Percentiles rank a stretch among this genome's conserved stretches.
phyloP scores from a whole-genome alignment of 2,888 invertebrate genomes.

The Sinhomidia bicolor region DNA sequence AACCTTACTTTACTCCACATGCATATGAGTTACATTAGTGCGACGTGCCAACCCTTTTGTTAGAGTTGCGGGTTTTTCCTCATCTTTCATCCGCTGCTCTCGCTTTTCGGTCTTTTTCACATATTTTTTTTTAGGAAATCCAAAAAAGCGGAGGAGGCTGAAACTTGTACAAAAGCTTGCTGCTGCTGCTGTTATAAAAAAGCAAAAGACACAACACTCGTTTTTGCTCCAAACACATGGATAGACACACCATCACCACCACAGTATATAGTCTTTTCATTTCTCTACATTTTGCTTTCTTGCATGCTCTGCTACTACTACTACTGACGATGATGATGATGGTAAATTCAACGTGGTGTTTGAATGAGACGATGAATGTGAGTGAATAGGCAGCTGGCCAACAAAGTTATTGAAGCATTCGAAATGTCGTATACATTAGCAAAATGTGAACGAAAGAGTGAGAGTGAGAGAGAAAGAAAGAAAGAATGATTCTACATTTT shows the following conservation, averaged over 20 bases:
- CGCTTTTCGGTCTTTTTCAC: conserved; percentile 33
- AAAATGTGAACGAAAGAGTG: conserved; percentile 47
- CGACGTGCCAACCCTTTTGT: conserved; percentile 65
- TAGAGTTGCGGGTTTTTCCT: conserved; percentile 65
- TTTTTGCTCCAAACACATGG: too few relatives aligned
- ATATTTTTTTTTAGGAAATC: conserved; percentile 64
- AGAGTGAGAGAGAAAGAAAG: conserved; percentile 1
- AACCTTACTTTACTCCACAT: conserved; percentile 55
- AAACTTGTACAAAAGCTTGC: conserved; percentile 29
- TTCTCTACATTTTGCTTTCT: conserved; percentile 4
- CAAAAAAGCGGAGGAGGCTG: conserved; percentile 50
- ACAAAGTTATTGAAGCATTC: conserved; percentile 72
- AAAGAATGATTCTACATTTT: conserved; percentile 9
- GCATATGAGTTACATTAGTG: conserved; percentile 52
- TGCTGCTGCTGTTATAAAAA: too few relatives aligned
- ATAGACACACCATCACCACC: too few relatives aligned
- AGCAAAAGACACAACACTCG: background rate
- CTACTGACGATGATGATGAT: too few relatives aligned
- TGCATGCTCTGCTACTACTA: background rate
- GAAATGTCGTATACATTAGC: conserved; percentile 70
- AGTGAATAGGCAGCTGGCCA: conserved; percentile 72
- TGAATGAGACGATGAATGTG: conserved; percentile 61
- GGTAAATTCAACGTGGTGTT: conserved; percentile 38
- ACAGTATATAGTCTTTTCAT: too few relatives aligned
- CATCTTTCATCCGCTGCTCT: conserved; percentile 39